phyloP scores from a whole-genome alignment of 2,888 invertebrate genomes.

The Diaphora mendica region DNA sequence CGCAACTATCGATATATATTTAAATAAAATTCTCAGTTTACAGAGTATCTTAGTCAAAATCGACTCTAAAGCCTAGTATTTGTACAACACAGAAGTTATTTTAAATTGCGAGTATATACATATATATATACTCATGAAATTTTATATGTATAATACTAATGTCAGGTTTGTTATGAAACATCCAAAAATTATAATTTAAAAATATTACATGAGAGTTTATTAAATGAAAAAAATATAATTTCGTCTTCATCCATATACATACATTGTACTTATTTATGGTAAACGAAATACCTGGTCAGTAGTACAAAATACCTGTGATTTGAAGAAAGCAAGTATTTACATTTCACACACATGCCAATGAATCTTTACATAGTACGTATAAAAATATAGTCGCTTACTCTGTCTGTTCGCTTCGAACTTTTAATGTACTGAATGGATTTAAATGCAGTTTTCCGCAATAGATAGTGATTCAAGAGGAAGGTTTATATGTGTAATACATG shows the following conservation, averaged over 20 bases:
- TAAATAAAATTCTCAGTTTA: constrained; percentile 3
- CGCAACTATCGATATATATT: background rate
- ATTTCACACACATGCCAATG: too few species aligned
- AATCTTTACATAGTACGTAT: too few species aligned
- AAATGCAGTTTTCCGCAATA: too few species aligned
- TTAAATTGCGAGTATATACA: background rate
- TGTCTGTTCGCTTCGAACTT: too few species aligned
- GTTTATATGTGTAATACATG: too few species aligned
- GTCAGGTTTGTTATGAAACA: background rate
- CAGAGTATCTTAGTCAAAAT: background rate
- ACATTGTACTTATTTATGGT: background rate
- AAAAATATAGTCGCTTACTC: too few species aligned
- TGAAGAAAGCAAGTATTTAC: too few species aligned
- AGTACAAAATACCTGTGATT: too few species aligned
- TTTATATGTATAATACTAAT: background rate
- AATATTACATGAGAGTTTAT: background rate
- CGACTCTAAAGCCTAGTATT: background rate
- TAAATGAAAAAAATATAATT: background rate
- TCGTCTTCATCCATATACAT: background rate
- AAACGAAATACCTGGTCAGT: background rate
- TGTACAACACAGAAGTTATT: background rate
- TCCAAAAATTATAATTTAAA: background rate
- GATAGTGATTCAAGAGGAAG: too few species aligned
- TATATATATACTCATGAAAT: background rate
- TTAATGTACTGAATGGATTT: too few species aligned